phyloP scores from a whole-genome alignment of 2,888 invertebrate species.

The Cyaniris semiargus region DNA sequence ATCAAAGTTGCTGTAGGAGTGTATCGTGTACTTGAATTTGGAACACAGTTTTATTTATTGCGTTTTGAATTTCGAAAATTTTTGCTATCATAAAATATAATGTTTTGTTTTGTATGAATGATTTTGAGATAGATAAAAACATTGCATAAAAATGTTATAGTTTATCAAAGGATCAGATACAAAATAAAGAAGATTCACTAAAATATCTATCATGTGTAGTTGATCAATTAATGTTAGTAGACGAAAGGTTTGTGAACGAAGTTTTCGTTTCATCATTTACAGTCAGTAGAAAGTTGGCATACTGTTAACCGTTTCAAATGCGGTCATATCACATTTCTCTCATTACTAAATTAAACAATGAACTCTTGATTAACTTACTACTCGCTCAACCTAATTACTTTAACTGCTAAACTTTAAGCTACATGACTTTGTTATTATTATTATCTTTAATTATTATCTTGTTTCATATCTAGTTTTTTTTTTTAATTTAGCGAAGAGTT shows the following conservation, averaged over 20 bases:
- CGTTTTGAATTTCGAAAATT: background rate
- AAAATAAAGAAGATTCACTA: background rate
- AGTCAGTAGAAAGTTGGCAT: slow-evolving; percentile 12
- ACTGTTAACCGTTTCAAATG: slow-evolving; percentile 4
- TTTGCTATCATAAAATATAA: background rate
- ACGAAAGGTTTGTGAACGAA: background rate
- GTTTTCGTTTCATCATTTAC: slow-evolving; percentile 12
- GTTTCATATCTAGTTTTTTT: background rate
- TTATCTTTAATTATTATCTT: background rate
- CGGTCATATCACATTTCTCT: slow-evolving; percentile 20
- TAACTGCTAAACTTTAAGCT: background rate
- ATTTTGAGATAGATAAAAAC: background rate
- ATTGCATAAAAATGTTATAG: background rate
- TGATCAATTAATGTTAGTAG: no score
- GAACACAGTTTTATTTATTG: background rate
- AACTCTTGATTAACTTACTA: slow-evolving; percentile 2
- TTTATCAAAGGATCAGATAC: background rate
- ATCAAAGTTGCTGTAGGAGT: slow-evolving; percentile 7
- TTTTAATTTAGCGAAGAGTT: background rate
- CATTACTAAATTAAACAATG: slow-evolving; percentile 17
- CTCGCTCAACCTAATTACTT: background rate
- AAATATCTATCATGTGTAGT: background rate
- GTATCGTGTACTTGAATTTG: background rate
- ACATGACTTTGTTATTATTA: no score
- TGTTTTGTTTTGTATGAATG: no score